These are phyloP conservation scores for Brachionus paranguensis DNA, from an alignment of 1,140 invertebrate genomes.

Conservation along the genomic window DNA sequence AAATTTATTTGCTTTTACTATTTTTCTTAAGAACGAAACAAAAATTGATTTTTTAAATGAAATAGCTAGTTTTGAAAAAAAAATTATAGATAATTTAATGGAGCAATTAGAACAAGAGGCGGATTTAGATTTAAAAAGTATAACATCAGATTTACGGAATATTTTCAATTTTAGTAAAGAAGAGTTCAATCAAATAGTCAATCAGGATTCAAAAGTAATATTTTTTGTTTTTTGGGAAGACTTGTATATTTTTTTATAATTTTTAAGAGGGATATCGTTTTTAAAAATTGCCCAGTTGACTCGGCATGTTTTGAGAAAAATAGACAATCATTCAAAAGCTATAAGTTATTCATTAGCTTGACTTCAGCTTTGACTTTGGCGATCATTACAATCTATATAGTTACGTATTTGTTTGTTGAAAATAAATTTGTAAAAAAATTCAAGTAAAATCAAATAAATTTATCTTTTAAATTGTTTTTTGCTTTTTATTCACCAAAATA, in stretches of 20 bases:
- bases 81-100: neutral
- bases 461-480: neutral
- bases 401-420: neutral
- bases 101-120: neutral
- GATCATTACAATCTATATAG: neutral
- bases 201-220: neutral
- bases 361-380: neutral
- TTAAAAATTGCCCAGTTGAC: neutral
- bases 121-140: neutral
- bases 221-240: neutral
- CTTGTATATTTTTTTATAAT: too few species aligned
- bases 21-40: neutral
- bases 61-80: neutral
- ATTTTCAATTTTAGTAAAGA: neutral
- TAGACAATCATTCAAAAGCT: neutral
- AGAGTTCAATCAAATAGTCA: neutral
- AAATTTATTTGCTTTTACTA: neutral
- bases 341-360: neutral
- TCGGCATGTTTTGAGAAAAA: neutral
- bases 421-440: slow-evolving; percentile 34
- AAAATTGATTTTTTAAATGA: neutral
- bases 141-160: neutral
- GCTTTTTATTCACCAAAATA: neutral
- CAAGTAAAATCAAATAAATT: neutral
- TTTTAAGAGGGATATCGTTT: neutral